A percentile compares a stretch with the other conserved stretches of the same genome.
These are phyloP conservation scores for Hycleus phaleratus DNA, from an alignment of 1,140 invertebrate genomes.

Conservation along the genomic window DNA sequence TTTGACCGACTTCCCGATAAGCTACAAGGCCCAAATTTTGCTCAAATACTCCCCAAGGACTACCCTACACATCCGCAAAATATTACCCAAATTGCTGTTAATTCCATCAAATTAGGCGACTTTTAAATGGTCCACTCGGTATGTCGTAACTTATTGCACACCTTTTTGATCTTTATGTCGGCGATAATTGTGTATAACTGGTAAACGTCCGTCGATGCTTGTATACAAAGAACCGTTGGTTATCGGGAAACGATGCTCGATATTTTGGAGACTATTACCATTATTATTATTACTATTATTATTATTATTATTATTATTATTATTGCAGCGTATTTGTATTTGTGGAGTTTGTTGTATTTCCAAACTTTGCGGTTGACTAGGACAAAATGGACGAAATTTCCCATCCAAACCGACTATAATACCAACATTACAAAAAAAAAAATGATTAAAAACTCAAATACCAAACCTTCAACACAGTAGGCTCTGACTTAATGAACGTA, in stretches of 20 bases:
- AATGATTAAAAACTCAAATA: too few relatives aligned
- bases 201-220: slow-evolving; percentile 42
- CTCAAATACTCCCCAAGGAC: too few relatives aligned
- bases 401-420: slow-evolving; percentile 48
- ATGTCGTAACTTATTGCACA: slow-evolving; percentile 1
- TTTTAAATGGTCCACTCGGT: background rate
- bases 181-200: slow-evolving; percentile 43
- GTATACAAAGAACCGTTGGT: slow-evolving; percentile 54
- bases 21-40: too few relatives aligned
- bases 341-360: slow-evolving; percentile 23
- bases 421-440: background rate
- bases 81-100: too few relatives aligned
- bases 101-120: background rate
- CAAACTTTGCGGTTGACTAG: slow-evolving; percentile 35
- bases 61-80: too few relatives aligned
- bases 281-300: background rate
- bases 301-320: slow-evolving; percentile 4
- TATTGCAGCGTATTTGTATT: background rate
- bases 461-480: too few relatives aligned
- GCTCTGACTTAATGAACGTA: background rate
- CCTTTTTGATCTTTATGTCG: slow-evolving; percentile 37
- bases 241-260: slow-evolving; percentile 50
- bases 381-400: slow-evolving; percentile 49
- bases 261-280: slow-evolving; percentile 31
- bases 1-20: too few relatives aligned